A percentile compares a stretch with the other conserved stretches of the same genome.
These are phyloP conservation scores for Mirza zaza DNA, from an alignment of 2,113 vertebrate genomes.

Conservation along the genomic window DNA sequence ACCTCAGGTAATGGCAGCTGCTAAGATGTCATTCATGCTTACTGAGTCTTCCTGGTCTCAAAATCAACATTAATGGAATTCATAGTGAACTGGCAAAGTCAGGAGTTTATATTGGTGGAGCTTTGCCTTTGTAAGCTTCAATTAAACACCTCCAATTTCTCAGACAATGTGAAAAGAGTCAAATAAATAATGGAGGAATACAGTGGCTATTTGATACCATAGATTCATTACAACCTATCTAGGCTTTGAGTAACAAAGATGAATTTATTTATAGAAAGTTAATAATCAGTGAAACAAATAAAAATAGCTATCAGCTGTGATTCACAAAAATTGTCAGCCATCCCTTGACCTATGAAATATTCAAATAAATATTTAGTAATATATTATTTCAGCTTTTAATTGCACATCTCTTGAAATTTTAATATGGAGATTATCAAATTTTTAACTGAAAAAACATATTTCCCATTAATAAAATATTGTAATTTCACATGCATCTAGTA, in stretches of 20 bases:
- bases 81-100: not conserved
- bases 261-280: not conserved
- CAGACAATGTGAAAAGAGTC: not conserved
- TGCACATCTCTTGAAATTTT: not conserved
- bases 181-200: not conserved
- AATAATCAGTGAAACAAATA: not conserved
- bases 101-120: not conserved
- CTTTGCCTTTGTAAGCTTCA: conserved; percentile 17
- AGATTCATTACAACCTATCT: not conserved
- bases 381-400: conserved; percentile 20
- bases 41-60: conserved; percentile 79
- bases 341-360: not conserved
- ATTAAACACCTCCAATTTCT: not conserved
- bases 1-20: conserved; percentile 72
- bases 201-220: not conserved
- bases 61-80: conserved; percentile 67
- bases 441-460: not conserved
- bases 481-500: not conserved
- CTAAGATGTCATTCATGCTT: conserved; percentile 63
- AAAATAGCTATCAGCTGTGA: not conserved
- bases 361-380: not conserved
- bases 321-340: not conserved
- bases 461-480: not conserved
- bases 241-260: not conserved
- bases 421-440: not conserved